Percentiles rank a stretch among this genome's conserved stretches.
These are phyloP conservation scores for Hiodon tergisus DNA, from an alignment of 2,113 vertebrate genomes.

Conservation along the genomic window DNA sequence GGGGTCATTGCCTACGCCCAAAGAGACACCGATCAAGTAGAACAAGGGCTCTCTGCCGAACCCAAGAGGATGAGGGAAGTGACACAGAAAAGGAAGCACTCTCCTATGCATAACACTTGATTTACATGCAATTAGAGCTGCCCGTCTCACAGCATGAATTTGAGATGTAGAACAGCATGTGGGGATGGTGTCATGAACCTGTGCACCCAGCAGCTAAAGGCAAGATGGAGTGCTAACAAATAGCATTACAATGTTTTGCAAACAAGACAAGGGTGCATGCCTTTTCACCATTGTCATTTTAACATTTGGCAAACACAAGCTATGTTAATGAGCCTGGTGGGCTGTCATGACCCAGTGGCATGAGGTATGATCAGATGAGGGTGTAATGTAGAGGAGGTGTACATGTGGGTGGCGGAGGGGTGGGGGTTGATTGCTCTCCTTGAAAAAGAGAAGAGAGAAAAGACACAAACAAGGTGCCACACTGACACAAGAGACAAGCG, in stretches of 20 bases:
- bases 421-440: conserved; percentile 6
- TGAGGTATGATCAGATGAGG: not conserved
- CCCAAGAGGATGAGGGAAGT: not conserved
- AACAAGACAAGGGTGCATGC: conserved; percentile 15
- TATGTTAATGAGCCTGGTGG: conserved; percentile 18
- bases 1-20: too few species aligned
- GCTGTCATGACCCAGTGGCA: not conserved
- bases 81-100: not conserved
- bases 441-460: conserved; percentile 43
- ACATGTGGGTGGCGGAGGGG: not conserved
- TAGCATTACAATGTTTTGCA: conserved; percentile 23
- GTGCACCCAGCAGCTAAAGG: conserved; percentile 9
- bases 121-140: conserved; percentile 19
- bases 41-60: too few species aligned
- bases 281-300: not conserved
- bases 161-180: not conserved
- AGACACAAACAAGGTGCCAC: conserved; percentile 70
- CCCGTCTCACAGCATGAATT: not conserved
- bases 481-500: conserved; percentile 76
- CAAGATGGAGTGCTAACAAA: conserved; percentile 22
- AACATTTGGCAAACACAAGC: conserved; percentile 6
- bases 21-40: too few species aligned
- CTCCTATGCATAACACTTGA: not conserved
- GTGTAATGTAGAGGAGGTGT: conserved; percentile 1
- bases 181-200: conserved; percentile 11